Evolutionary conservation across 2,888 invertebrate species (phyloP).

Genomic region (Ptychoptera contaminata): DNA sequence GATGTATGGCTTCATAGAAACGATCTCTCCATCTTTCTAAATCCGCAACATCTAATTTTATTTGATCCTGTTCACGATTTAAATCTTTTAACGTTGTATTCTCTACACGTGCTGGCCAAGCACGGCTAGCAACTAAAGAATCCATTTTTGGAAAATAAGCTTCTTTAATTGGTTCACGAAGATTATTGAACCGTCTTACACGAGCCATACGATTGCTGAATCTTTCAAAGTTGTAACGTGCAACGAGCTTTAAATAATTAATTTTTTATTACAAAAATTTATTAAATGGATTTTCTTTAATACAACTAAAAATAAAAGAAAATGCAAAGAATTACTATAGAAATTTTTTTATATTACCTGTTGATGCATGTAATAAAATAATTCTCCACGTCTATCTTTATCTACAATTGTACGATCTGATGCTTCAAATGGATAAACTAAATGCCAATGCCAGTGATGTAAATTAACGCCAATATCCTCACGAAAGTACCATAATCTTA

Average conservation of each 20-base stretch:
- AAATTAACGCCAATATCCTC: constrained; percentile 37
- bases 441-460: constrained; percentile 42
- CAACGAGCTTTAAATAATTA: constrained; percentile 17
- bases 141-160: constrained; percentile 77
- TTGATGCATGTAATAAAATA: constrained; percentile 65
- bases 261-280: neutral
- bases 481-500: constrained; percentile 51
- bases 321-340: neutral
- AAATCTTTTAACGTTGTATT: constrained; percentile 41
- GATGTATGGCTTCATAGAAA: constrained; percentile 53
- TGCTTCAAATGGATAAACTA: constrained; percentile 60
- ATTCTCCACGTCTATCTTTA: constrained; percentile 61
- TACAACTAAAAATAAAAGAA: neutral
- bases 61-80: constrained; percentile 49
- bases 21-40: constrained; percentile 62
- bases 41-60: constrained; percentile 49
- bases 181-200: constrained; percentile 44
- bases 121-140: constrained; percentile 55
- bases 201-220: constrained; percentile 52
- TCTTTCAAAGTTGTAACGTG: constrained; percentile 61
- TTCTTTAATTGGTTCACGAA: constrained; percentile 52
- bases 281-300: neutral
- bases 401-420: constrained; percentile 39
- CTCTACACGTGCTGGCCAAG: constrained; percentile 56
- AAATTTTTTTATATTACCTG: constrained; percentile 21